These are phyloP conservation scores for Heliconius ismenius DNA, from an alignment of 2,888 invertebrate species.

Conservation along the genomic window DNA sequence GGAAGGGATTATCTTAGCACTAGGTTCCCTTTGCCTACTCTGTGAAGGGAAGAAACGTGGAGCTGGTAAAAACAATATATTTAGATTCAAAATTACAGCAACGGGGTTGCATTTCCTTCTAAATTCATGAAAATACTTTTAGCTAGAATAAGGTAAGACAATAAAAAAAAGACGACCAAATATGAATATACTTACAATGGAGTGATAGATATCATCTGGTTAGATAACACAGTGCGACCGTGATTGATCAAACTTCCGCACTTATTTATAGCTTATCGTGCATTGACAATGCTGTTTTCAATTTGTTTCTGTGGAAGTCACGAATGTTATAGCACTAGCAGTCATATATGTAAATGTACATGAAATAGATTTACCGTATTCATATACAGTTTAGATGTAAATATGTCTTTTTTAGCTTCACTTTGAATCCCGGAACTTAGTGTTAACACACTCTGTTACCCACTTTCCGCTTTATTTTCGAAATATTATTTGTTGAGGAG, in stretches of 20 bases:
- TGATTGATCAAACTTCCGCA: conserved; percentile 30
- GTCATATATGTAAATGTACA: neutral
- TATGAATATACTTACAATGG: neutral
- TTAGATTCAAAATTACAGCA: neutral
- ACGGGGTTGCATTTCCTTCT: neutral
- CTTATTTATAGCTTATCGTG: conserved; percentile 25
- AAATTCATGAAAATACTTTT: neutral
- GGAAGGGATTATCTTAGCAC: too few relatives aligned
- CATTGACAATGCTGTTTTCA: conserved; percentile 2
- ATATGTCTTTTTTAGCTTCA: too few relatives aligned
- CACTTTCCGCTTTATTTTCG: too few relatives aligned
- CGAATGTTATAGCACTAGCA: conserved; percentile 2
- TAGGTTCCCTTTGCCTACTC: too few relatives aligned
- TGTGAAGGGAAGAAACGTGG: too few relatives aligned
- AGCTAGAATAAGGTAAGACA: neutral
- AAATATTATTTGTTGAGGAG: too few relatives aligned
- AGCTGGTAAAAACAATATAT: too few relatives aligned
- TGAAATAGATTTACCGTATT: neutral
- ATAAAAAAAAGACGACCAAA: neutral
- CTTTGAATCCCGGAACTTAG: too few relatives aligned
- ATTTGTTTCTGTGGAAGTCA: neutral
- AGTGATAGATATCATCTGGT: conserved; percentile 27
- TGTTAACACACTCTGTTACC: too few relatives aligned
- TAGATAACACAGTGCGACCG: conserved; percentile 22
- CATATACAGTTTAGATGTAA: neutral